Evolutionary conservation across 2,113 vertebrate species (phyloP).

Genomic region (Epinephelus lanceolatus): DNA sequence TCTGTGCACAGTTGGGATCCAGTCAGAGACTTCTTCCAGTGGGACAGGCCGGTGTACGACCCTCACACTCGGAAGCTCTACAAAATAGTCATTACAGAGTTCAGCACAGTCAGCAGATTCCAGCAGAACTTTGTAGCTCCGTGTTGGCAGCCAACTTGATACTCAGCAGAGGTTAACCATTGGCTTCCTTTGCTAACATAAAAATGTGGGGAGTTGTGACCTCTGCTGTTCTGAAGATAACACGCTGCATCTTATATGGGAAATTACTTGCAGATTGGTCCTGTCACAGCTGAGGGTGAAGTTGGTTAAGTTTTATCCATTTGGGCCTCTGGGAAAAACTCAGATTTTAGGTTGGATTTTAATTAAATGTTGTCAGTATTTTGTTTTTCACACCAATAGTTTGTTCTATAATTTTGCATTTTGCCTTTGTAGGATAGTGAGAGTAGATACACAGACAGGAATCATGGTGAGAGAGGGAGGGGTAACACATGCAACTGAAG

Average conservation of each 20-base stretch:
- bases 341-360: background rate
- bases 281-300: background rate
- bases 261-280: slow-evolving; percentile 25
- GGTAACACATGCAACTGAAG: background rate
- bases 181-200: slow-evolving; percentile 30
- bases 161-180: slow-evolving; percentile 44
- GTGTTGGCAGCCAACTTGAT: slow-evolving; percentile 53
- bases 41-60: slow-evolving; percentile 38
- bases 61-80: slow-evolving; percentile 56
- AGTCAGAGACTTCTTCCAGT: slow-evolving; percentile 57
- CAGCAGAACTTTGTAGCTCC: slow-evolving; percentile 51
- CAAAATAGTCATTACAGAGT: slow-evolving; percentile 77
- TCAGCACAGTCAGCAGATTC: slow-evolving; percentile 71
- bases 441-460: background rate
- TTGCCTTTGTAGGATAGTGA: background rate
- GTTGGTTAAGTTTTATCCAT: slow-evolving; percentile 7
- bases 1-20: slow-evolving; percentile 49
- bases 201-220: slow-evolving; percentile 56
- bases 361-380: background rate
- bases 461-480: background rate
- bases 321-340: background rate
- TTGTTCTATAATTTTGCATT: too few species aligned
- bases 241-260: slow-evolving; percentile 9
- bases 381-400: background rate
- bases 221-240: slow-evolving; percentile 49